These are phyloP conservation scores for Scaptomyza pallida DNA, from an alignment of 1,140 invertebrate genomes.

Conservation along the genomic window DNA sequence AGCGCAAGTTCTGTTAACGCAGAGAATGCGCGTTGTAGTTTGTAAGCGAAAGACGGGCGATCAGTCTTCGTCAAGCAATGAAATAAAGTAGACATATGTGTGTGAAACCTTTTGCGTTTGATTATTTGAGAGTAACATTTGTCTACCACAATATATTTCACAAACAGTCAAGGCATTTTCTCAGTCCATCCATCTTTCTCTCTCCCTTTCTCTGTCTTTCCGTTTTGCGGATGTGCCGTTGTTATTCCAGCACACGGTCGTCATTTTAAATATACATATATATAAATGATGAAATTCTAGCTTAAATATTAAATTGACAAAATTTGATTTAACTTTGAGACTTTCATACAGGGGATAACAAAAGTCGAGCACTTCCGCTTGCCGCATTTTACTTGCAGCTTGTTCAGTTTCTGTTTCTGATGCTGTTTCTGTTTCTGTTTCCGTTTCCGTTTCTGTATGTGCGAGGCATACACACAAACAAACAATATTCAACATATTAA, in stretches of 20 bases:
- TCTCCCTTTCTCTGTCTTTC: background rate
- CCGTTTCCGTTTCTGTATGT: background rate
- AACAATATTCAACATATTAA: background rate
- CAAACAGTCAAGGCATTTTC: background rate
- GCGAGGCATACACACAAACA: background rate
- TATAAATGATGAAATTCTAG: too few species aligned
- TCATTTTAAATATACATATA: background rate
- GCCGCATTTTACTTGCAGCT: background rate
- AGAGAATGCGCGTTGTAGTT: too few species aligned
- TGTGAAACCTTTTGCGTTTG: too few species aligned
- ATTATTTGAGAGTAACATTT: too few species aligned
- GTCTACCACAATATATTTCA: too few species aligned
- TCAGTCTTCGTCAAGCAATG: too few species aligned
- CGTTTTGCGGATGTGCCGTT: too few species aligned
- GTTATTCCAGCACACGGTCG: background rate
- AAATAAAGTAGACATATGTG: too few species aligned
- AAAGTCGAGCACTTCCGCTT: background rate
- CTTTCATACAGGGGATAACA: background rate
- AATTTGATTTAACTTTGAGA: too few species aligned
- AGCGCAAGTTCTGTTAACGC: too few species aligned
- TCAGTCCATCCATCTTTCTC: background rate
- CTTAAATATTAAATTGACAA: too few species aligned
- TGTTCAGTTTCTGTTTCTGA: background rate
- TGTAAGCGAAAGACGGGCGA: too few species aligned
- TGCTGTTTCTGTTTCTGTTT: constrained; percentile 15